phyloP scores from a whole-genome alignment of 2,113 vertebrate species.

The Tachycineta bicolor region DNA sequence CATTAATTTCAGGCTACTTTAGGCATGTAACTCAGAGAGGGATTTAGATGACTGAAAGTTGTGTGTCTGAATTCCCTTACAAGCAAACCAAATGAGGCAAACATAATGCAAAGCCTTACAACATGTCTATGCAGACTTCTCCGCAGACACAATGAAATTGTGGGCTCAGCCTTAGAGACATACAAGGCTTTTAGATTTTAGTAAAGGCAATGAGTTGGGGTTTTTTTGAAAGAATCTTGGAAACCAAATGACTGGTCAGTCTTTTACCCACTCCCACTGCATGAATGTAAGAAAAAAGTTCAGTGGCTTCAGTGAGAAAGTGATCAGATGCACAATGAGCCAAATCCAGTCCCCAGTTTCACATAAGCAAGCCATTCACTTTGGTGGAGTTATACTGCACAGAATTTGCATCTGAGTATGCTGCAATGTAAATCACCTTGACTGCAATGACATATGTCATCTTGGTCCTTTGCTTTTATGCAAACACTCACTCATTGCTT shows the following conservation, averaged over 20 bases:
- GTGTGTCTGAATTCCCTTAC: not conserved
- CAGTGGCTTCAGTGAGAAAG: not conserved
- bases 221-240: not conserved
- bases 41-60: not conserved
- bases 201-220: not conserved
- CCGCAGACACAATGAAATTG: not conserved
- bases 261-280: conserved; percentile 1
- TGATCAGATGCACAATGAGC: conserved; percentile 1
- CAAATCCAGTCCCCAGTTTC: not conserved
- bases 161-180: not conserved
- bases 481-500: conserved; percentile 45
- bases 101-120: not conserved
- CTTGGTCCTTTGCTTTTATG: conserved; percentile 16
- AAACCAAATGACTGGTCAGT: conserved; percentile 7
- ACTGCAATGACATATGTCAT: conserved; percentile 45
- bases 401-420: conserved; percentile 50
- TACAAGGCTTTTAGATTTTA: not conserved
- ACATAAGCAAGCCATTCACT: conserved; percentile 45
- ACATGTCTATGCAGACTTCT: not conserved
- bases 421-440: conserved; percentile 36
- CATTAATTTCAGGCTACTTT: not conserved
- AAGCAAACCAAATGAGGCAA: not conserved
- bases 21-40: not conserved
- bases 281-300: not conserved
- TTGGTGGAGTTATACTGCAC: not conserved